Base-by-base conservation (phyloP, 2,113 vertebrate genomes). In the Hipposideros armiger region DNA sequence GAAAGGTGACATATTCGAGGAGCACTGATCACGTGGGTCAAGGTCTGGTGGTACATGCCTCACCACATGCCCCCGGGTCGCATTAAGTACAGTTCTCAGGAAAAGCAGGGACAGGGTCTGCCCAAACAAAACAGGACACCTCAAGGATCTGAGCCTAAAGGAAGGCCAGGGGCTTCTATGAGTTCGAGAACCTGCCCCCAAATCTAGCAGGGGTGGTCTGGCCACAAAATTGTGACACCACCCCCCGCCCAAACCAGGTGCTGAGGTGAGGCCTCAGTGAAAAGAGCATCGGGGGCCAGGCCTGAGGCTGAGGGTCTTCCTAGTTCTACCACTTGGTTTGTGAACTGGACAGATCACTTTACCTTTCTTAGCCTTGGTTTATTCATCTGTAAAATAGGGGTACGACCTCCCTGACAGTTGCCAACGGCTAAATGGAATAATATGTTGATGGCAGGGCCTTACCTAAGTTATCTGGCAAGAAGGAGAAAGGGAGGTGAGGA, bases 331-430 rank as follows among this genome's bases (percentile, higher is more conserved):
- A 42, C 45, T 72, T 87, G n/a, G 30, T 56, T 74, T 90, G 87
- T 70, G 58, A 84, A 47, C 60, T 67, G 58, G 42, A 13, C 82
- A 85, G 78, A 87, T 77, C 54, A 77, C 36, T 96, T 92, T 73
- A 50, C 36, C 47, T 69, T 72, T 96, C 36, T 92, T 13, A 76
- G 67, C 42, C 77, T 45, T 67, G n/a, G 11, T 64, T 88, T 85
- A n/a, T 72, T 93, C 45, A 36, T 77, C 72, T 81, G 54, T 72
- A 26, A 87, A 87, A 15, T 94, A 82, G 77, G 30, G 26, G 66
- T 84, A 76, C 72, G 16, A 47, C 36, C 69, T 80, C 16, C n/a
- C 56, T 73, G 47, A 67, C 69, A 42, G 24, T 72, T 84, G 54
- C 88, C 67, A 19, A 0, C 69, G 54, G 36, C 76, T 77, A 72